Conservation (phyloP, 2,888 invertebrate genomes). For the Petrophora chlorosata region DNA sequence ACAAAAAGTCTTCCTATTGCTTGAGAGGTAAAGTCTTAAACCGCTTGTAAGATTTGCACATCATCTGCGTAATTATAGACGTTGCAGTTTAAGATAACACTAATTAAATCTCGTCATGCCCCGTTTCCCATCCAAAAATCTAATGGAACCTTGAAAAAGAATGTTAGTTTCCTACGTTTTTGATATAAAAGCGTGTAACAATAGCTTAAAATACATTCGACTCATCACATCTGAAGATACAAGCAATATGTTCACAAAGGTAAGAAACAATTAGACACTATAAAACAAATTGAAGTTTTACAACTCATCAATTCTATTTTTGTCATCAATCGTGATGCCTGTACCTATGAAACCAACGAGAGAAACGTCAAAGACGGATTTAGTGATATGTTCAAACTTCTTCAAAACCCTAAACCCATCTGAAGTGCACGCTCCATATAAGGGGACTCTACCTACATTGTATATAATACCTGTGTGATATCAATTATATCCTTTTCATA, state of each 20-base stretch:
- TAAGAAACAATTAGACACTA: conserved; percentile 40
- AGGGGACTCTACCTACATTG: no score
- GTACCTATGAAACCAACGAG: no score
- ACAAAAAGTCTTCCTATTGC: conserved; percentile 6
- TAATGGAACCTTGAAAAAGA: conserved; percentile 59
- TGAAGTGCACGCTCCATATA: no score
- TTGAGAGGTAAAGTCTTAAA: conserved; percentile 21
- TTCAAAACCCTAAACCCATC: no score
- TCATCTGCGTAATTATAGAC: conserved; percentile 39
- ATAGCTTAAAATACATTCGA: conserved; percentile 56
- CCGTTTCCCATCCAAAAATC: conserved; percentile 60
- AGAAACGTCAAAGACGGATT: no score
- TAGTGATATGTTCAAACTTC: no score
- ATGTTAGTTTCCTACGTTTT: conserved; percentile 56
- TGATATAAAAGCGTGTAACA: conserved; percentile 65
- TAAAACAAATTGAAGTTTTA: conserved; percentile 22
- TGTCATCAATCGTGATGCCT: no score
- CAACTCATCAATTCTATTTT: conserved; percentile 8
- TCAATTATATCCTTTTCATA: no score
- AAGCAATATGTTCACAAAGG: conserved; percentile 66
- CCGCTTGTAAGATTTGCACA: conserved; percentile 20
- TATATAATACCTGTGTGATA: no score
- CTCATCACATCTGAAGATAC: conserved; percentile 55
- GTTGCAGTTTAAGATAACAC: conserved; percentile 46
- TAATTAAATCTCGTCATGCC: conserved; percentile 63